phyloP scores from a whole-genome alignment of 1,140 invertebrate genomes.

The Aricia agestis region DNA sequence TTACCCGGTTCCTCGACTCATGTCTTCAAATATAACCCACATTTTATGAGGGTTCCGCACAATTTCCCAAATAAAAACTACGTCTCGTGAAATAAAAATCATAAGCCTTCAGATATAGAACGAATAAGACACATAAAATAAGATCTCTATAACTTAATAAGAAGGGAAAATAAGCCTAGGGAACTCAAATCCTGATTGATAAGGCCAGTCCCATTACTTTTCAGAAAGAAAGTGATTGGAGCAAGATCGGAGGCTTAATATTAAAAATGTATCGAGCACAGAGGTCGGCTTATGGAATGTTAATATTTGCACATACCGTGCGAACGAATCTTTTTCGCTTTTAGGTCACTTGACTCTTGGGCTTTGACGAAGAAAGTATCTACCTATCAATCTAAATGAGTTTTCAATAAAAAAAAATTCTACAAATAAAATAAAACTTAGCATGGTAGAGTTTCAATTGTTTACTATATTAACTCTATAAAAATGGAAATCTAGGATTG shows the following conservation, averaged over 20 bases:
- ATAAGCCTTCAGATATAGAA: neutral
- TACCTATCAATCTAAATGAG: too few relatives aligned
- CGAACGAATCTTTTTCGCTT: neutral
- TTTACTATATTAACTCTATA: too few relatives aligned
- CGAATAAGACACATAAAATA: neutral
- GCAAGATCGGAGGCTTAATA: neutral
- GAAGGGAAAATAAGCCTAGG: neutral
- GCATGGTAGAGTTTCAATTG: too few relatives aligned
- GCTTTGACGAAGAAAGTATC: neutral
- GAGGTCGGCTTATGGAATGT: neutral
- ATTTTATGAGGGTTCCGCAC: neutral
- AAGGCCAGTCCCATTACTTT: neutral
- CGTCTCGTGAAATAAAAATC: neutral
- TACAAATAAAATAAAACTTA: too few relatives aligned
- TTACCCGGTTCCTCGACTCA: too few relatives aligned
- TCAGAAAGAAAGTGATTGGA: neutral
- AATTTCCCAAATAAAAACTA: neutral
- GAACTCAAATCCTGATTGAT: neutral
- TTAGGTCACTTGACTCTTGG: neutral
- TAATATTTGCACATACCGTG: neutral
- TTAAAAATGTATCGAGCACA: neutral
- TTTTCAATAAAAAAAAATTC: too few relatives aligned
- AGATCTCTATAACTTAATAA: neutral
- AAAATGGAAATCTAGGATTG: too few relatives aligned
- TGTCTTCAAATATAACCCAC: neutral